Evolutionary conservation across 2,113 vertebrate genomes (phyloP).

Genomic region (Sterna hirundo): DNA sequence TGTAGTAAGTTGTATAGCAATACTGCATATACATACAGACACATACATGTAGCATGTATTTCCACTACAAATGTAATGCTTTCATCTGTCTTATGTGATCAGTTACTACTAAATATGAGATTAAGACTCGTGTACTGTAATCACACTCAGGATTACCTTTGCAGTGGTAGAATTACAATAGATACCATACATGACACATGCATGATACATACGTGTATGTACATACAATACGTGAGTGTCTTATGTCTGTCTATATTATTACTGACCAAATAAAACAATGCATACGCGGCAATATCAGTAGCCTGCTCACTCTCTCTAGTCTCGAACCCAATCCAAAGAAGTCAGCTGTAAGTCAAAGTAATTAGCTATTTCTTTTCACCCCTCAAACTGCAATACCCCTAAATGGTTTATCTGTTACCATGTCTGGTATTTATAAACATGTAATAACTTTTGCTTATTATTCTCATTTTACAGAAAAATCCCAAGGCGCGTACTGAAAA

Average conservation of each 20-base stretch:
- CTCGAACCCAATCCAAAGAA: background rate
- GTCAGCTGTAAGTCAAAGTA: background rate
- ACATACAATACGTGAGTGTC: background rate
- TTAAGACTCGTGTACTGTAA: background rate
- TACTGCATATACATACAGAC: background rate
- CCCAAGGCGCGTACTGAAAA: background rate
- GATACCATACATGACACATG: background rate
- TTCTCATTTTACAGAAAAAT: background rate
- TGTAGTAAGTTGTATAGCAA: background rate
- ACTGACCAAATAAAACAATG: background rate
- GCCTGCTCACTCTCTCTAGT: background rate
- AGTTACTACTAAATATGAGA: background rate
- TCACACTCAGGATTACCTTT: background rate
- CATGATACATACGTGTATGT: no score
- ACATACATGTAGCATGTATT: background rate
- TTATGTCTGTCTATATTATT: background rate
- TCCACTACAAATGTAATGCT: background rate
- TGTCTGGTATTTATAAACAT: background rate
- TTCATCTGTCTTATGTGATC: background rate
- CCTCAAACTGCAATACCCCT: background rate
- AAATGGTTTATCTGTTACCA: background rate
- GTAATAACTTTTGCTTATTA: background rate
- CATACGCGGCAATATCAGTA: background rate
- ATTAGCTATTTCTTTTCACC: background rate
- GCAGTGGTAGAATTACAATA: background rate